Percentiles rank a stretch among this genome's conserved stretches.
Evolutionary conservation across 2,797 vertebrate genomes (phyloP).

Genomic region (Argya squamiceps): DNA sequence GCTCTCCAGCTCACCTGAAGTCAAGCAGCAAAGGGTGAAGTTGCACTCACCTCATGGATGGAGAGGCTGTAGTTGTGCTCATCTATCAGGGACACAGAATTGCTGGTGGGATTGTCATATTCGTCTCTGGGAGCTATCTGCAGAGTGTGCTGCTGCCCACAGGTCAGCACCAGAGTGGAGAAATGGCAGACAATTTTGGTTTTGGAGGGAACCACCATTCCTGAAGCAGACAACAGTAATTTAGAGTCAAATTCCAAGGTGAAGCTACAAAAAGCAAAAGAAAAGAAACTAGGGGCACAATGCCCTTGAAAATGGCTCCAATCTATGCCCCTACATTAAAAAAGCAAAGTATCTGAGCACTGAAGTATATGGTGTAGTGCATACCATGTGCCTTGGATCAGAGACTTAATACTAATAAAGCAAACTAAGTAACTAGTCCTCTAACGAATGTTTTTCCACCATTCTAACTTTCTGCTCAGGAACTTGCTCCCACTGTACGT

Average conservation of each 20-base stretch:
- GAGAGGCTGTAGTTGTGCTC: constrained; percentile 91
- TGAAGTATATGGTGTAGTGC: background rate
- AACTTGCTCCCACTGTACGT: background rate
- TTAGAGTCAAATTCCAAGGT: background rate
- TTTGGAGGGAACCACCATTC: constrained; percentile 95
- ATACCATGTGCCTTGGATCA: background rate
- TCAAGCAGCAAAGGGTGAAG: background rate
- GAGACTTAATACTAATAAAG: background rate
- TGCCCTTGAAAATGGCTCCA: background rate
- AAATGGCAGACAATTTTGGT: constrained; percentile 98
- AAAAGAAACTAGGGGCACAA: background rate
- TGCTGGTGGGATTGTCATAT: constrained; percentile 96
- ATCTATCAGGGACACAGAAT: constrained; percentile 89
- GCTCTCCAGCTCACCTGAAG: background rate
- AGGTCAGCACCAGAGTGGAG: constrained; percentile 94
- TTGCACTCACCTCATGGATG: constrained; percentile 85
- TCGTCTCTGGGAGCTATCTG: constrained; percentile 97
- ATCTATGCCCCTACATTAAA: background rate
- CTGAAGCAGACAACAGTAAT: constrained; percentile 75
- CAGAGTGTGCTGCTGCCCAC: constrained; percentile 91
- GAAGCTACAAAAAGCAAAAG: background rate
- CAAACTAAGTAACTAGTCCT: background rate
- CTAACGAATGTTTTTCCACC: background rate
- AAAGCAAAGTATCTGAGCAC: background rate
- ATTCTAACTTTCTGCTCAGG: background rate